Evolutionary conservation across 2,797 vertebrate genomes (phyloP).

Genomic region (Sorex maritimensis): DNA sequence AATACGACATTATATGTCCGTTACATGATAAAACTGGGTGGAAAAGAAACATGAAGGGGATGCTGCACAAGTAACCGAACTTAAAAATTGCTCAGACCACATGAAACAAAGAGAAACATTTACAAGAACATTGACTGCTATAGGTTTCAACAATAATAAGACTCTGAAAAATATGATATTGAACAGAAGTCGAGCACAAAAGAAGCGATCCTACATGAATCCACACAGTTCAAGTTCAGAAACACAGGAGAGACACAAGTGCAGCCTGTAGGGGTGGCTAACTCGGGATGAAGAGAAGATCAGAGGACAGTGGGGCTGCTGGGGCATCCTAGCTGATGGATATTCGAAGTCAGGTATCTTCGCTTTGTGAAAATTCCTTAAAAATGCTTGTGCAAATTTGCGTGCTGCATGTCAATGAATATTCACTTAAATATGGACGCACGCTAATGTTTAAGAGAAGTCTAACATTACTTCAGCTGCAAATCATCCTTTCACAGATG

Average conservation of each 20-base stretch:
- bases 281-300: neutral
- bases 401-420: neutral
- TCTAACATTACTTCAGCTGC: neutral
- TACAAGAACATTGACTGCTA: neutral
- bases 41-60: neutral
- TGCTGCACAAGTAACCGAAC: too few relatives aligned
- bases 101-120: neutral
- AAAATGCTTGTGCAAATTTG: slow-evolving; percentile 34
- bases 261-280: neutral
- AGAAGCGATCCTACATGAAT: neutral
- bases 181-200: neutral
- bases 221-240: neutral
- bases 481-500: slow-evolving; percentile 9
- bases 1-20: neutral
- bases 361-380: slow-evolving; percentile 36
- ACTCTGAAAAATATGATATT: neutral
- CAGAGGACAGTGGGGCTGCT: neutral
- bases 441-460: neutral
- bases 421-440: slow-evolving; percentile 18
- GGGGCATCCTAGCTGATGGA: neutral
- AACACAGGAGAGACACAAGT: neutral
- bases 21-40: neutral
- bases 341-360: neutral
- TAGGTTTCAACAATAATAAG: neutral
- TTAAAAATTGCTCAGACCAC: neutral